A percentile compares a stretch with the other conserved stretches of the same genome.
These are phyloP conservation scores for Calameuta idolon DNA, from an alignment of 2,888 invertebrate species.

Conservation along the genomic window DNA sequence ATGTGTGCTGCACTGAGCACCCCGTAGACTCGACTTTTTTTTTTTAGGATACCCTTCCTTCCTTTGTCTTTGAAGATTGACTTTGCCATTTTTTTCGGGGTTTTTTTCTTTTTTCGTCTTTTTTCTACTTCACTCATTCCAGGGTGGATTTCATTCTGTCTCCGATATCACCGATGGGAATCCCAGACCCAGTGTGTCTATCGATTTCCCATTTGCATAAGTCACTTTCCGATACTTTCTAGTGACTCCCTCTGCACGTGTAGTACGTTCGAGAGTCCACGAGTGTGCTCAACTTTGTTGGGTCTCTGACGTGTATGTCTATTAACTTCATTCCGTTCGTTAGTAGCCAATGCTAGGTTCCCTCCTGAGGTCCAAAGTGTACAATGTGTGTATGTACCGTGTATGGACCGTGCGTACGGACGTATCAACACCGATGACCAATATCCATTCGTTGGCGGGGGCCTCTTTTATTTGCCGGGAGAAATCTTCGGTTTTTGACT, in stretches of 20 bases:
- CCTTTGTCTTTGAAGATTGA: neutral
- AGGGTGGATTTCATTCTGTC: neutral
- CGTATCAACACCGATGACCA: neutral
- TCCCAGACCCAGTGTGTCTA: neutral
- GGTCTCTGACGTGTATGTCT: neutral
- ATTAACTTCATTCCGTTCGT: neutral
- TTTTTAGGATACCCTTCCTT: neutral
- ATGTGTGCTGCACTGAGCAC: slow-evolving; percentile 23
- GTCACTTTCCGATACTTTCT: slow-evolving; percentile 9
- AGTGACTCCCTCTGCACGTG: neutral
- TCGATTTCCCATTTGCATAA: slow-evolving; percentile 1
- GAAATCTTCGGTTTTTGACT: slow-evolving; percentile 39
- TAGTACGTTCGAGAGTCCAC: neutral
- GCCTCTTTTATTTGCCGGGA: slow-evolving; percentile 30
- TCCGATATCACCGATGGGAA: neutral
- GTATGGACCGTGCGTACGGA: neutral
- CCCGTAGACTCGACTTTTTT: neutral
- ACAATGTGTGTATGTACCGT: neutral
- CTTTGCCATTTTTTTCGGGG: neutral
- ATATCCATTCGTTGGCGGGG: neutral
- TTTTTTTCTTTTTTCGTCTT: too few relatives aligned
- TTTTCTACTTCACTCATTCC: neutral
- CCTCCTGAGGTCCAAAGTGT: neutral
- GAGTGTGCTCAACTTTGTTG: neutral
- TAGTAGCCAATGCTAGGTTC: neutral